phyloP scores from a whole-genome alignment of 2,797 vertebrate genomes.

The Chanos chanos region DNA sequence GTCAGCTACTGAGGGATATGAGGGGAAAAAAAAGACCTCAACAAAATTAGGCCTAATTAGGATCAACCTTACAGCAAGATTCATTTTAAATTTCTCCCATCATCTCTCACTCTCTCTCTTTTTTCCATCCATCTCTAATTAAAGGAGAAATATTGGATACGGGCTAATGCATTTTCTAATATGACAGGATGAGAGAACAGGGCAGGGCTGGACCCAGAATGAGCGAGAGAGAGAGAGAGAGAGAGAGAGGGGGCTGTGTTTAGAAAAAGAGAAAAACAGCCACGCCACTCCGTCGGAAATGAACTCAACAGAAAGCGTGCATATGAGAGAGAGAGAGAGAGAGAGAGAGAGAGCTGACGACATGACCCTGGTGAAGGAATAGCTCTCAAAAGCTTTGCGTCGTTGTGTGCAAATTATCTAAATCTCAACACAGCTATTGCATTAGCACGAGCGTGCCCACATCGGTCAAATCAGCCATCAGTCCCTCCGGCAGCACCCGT shows the following conservation, averaged over 20 bases:
- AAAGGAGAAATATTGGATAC: conserved; percentile 71
- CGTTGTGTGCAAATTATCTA: conserved; percentile 23
- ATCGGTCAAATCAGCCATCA: conserved; percentile 19
- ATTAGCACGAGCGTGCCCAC: conserved; percentile 17
- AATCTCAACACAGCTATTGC: conserved; percentile 24
- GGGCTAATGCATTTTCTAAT: conserved; percentile 63
- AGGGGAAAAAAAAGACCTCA: conserved; percentile 31
- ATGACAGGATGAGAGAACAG: conserved; percentile 31
- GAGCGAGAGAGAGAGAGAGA: too few relatives aligned
- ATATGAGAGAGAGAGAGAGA: conserved; percentile 7
- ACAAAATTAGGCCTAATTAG: conserved; percentile 61
- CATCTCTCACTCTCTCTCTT: conserved; percentile 39
- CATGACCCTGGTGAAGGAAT: conserved; percentile 30
- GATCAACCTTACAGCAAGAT: conserved; percentile 50
- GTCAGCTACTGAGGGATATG: neutral
- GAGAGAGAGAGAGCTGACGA: conserved; percentile 34
- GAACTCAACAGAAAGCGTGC: conserved; percentile 20
- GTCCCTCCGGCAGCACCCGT: conserved; percentile 15
- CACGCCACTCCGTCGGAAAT: conserved; percentile 8
- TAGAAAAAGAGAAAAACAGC: conserved; percentile 11
- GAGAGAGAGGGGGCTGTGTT: too few relatives aligned
- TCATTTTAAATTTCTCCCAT: conserved; percentile 38
- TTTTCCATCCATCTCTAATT: conserved; percentile 57
- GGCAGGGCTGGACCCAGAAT: neutral
- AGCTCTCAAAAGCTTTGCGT: conserved; percentile 32